phyloP scores from a whole-genome alignment of 2,113 vertebrate genomes.

The Triplophysa dalaica region DNA sequence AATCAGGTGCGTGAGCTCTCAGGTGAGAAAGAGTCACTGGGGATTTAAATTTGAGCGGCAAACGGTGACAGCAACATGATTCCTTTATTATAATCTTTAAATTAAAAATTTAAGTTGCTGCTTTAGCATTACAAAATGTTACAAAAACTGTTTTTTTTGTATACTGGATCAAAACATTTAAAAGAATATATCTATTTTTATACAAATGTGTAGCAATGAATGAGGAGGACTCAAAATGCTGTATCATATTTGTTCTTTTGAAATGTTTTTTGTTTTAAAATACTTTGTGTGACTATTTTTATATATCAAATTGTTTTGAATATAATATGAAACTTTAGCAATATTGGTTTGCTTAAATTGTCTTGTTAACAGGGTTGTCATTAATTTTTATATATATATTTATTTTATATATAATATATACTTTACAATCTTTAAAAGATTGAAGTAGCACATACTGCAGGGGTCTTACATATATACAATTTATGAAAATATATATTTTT shows the following conservation, averaged over 20 bases:
- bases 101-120: background rate
- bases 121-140: background rate
- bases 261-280: background rate
- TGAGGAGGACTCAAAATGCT: background rate
- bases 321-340: background rate
- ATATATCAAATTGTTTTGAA: background rate
- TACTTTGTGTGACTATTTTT: background rate
- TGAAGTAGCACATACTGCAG: background rate
- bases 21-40: conserved; percentile 13
- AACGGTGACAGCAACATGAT: background rate
- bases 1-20: conserved; percentile 35
- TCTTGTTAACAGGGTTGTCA: background rate
- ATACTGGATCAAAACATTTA: background rate
- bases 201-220: background rate
- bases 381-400: background rate
- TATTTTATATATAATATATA: no score
- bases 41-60: conserved; percentile 37
- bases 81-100: background rate
- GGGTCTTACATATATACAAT: background rate
- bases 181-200: background rate
- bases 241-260: background rate
- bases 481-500: background rate
- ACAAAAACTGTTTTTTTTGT: background rate
- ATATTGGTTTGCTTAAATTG: background rate
- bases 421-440: background rate